phyloP scores from a whole-genome alignment of 1,140 invertebrate genomes.

The Lineus longissimus region DNA sequence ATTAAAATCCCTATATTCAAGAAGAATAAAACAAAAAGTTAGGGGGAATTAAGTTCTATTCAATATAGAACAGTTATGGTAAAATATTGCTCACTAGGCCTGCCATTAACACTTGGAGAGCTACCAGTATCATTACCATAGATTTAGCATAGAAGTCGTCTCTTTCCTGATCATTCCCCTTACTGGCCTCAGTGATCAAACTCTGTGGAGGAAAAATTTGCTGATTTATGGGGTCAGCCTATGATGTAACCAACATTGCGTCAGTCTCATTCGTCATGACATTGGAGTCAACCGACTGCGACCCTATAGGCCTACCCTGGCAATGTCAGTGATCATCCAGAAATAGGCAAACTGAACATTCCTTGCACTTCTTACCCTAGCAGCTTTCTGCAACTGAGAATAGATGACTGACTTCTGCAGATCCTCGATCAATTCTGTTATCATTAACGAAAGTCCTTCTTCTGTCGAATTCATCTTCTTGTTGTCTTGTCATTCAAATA shows the following conservation, averaged over 20 bases:
- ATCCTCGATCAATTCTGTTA: conserved; percentile 20
- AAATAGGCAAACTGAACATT: not conserved
- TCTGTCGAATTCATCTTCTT: not conserved
- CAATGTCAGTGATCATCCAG: not conserved
- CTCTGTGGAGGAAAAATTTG: too few relatives aligned
- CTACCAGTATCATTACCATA: too few relatives aligned
- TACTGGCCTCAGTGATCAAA: too few relatives aligned
- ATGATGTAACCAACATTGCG: not conserved
- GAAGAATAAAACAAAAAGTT: not conserved
- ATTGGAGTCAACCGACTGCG: not conserved
- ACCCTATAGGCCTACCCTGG: not conserved
- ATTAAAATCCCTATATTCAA: not conserved
- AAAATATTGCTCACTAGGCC: too few relatives aligned
- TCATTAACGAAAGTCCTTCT: not conserved
- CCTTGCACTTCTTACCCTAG: conserved; percentile 29
- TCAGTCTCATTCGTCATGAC: not conserved
- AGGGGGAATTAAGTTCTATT: not conserved
- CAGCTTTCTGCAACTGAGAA: conserved; percentile 39
- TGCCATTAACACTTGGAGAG: too few relatives aligned
- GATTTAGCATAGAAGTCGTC: too few relatives aligned
- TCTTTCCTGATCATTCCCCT: too few relatives aligned
- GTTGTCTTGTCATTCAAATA: too few relatives aligned
- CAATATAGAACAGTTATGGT: not conserved
- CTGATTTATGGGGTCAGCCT: too few relatives aligned
- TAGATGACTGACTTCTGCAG: conserved; percentile 40